Conservation (phyloP, 2,113 vertebrate species). For the Callithrix jacchus region DNA sequence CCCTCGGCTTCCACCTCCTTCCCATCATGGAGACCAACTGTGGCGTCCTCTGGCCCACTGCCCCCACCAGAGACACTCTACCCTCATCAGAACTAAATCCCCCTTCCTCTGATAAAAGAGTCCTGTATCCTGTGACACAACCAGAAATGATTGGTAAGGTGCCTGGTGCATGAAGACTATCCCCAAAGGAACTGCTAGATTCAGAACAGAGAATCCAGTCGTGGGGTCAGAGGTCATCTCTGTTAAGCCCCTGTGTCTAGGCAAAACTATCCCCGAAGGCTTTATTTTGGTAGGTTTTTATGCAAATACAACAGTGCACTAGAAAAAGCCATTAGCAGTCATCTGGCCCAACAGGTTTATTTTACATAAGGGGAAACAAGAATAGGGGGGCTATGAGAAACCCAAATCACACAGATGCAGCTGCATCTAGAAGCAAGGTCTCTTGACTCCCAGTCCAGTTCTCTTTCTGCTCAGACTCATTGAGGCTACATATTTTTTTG, state of each 20-base stretch:
- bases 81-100: constrained; percentile 58
- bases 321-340: not conserved
- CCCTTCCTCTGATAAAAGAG: constrained; percentile 52
- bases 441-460: not conserved
- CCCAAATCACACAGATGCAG: not conserved
- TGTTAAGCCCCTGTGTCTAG: not conserved
- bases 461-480: not conserved
- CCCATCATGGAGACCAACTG: not conserved
- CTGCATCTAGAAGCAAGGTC: not conserved
- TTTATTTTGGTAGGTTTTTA: not conserved
- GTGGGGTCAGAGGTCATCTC: constrained; percentile 5
- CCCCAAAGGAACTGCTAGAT: not conserved
- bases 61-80: not conserved
- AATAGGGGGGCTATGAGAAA: not conserved
- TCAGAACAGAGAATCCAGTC: not conserved
- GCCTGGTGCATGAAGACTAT: not conserved
- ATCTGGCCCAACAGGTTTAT: not conserved
- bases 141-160: not conserved
- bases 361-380: constrained; percentile 19
- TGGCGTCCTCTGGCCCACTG: not conserved
- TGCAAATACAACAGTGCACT: not conserved
- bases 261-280: not conserved
- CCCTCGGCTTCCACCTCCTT: not conserved
- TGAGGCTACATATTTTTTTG: not conserved
- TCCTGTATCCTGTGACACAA: constrained; percentile 27